phyloP scores from a whole-genome alignment of 2,888 invertebrate species.

The Pseudococcus jackbeardsleyi region DNA sequence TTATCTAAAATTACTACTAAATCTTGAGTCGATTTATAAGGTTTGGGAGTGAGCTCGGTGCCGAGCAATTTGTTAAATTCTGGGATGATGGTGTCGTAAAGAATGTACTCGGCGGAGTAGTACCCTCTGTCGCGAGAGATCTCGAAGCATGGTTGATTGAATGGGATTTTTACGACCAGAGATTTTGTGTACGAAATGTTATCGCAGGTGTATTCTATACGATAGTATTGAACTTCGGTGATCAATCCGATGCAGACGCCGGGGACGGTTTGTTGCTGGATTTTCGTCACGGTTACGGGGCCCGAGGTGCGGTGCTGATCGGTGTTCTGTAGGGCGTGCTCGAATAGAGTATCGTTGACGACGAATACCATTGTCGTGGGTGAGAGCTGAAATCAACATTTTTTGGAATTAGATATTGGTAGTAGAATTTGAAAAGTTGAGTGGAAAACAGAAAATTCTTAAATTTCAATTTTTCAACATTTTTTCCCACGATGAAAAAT shows the following conservation, averaged over 20 bases:
- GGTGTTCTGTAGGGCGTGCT: not conserved
- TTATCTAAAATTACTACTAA: conserved; percentile 12
- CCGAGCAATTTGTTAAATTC: not conserved
- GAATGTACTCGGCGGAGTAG: not conserved
- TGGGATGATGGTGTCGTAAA: conserved; percentile 2
- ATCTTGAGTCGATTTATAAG: not conserved
- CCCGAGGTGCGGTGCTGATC: not conserved
- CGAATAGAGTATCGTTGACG: not conserved
- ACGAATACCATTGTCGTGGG: not conserved
- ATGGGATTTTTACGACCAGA: not conserved
- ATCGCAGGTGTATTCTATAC: conserved; percentile 4
- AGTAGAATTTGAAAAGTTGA: too few relatives aligned
- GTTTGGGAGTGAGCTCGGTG: not conserved
- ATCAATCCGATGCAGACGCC: not conserved
- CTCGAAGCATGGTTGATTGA: conserved; percentile 39
- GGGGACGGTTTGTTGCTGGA: not conserved
- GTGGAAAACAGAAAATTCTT: too few relatives aligned
- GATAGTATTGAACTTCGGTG: not conserved
- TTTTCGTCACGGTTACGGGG: not conserved
- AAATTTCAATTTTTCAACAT: too few relatives aligned
- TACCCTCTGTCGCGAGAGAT: not conserved
- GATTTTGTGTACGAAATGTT: not conserved
- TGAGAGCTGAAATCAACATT: not conserved
- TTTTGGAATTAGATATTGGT: too few relatives aligned
- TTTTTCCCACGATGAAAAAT: too few relatives aligned